Evolutionary conservation across 2,888 invertebrate genomes (phyloP).

Genomic region (Apodemia hepburni): DNA sequence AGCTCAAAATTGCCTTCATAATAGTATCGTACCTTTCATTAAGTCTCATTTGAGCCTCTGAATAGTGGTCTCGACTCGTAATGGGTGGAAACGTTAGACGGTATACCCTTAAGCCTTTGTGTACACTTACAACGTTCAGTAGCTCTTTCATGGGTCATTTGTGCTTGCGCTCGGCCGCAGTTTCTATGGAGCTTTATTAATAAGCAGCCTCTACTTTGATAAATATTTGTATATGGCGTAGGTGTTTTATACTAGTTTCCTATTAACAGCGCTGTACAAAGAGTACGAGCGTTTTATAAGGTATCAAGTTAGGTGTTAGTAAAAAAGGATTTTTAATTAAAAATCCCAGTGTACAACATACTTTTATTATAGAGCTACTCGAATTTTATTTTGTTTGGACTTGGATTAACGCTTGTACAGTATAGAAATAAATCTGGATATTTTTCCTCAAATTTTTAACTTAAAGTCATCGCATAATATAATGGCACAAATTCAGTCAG

Average conservation of each 20-base stretch:
- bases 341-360: not conserved
- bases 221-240: constrained; percentile 36
- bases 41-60: constrained; percentile 65
- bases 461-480: too few species aligned
- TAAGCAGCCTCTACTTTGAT: constrained; percentile 45
- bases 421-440: too few species aligned
- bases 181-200: constrained; percentile 56
- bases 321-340: not conserved
- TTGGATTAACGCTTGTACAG: too few species aligned
- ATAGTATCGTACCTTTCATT: constrained; percentile 73
- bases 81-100: constrained; percentile 61
- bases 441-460: too few species aligned
- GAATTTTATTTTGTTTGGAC: too few species aligned
- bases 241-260: constrained; percentile 1
- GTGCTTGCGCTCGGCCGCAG: constrained; percentile 41
- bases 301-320: not conserved
- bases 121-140: constrained; percentile 51
- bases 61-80: constrained; percentile 64
- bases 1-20: constrained; percentile 71
- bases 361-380: too few species aligned
- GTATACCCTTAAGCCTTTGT: constrained; percentile 61
- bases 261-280: not conserved
- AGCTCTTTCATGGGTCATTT: constrained; percentile 59
- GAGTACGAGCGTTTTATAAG: not conserved
- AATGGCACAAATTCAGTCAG: too few species aligned